Evolutionary conservation across 2,888 invertebrate species (phyloP), one percentile per base, ranked within the genome.

Genomic region (Microplitis manilae): DNA sequence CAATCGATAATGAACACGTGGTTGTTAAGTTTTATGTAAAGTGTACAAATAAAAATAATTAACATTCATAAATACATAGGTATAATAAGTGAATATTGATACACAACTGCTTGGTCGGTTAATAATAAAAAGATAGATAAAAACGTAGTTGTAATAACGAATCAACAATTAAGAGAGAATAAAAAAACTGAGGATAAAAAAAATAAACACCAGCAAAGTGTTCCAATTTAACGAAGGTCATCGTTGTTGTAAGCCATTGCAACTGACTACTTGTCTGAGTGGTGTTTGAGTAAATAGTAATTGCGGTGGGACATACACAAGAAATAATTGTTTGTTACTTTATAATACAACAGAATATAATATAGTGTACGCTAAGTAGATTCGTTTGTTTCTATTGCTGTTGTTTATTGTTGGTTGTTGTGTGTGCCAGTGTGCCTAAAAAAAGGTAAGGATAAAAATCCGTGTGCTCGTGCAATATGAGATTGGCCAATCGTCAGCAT

Each of bases 401-500:
- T 30, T 30, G 30, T 30, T 30, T 30, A 50, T 4, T 50, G 50
- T 50, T 50, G 13, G 2, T 50, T 64, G 72, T 67, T 59, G 72
- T 73, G 75, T 73, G 69, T 68, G 15, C 17, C n/a, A 61, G 75
- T 69, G 75, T 74, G 79, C 76, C 76, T 76, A 70, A 69, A 68
- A 76, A 39, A 69, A 69, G 77, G 30, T 30, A 30, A 73, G 74
- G 77, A 82, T 41, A 77, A 72, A 71, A 38, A 73, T 67, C 41
- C 65, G 74, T 70, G 65, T 77, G 39, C 30, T 72, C 60, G 70
- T 73, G 79, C 84, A 86, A 87, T 83, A 90, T 89, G 89, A 88
- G 89, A 88, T 87, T 88, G 84, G 84, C 86, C 77, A 84, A 85
- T 81, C 84, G 87, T 81, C 86, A 87, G 85, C 87, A 88, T 85